These are phyloP conservation scores for Aurelia aurita complex sp. Pacific DNA, from an alignment of 30 jellyfish, hydroid and myxozoan species.

Conservation along the genomic window DNA sequence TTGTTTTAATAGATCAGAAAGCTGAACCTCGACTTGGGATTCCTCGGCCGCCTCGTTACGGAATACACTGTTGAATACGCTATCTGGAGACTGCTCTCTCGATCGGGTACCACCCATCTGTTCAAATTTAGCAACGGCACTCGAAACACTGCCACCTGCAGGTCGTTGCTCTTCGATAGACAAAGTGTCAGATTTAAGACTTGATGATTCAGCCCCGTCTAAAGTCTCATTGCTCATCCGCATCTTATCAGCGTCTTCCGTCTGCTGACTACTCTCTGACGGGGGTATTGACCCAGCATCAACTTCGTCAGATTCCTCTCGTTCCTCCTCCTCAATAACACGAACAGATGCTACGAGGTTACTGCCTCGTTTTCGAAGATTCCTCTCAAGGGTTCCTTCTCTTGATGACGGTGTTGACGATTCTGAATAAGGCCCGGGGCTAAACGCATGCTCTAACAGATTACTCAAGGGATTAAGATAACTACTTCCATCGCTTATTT, in stretches of 20 bases:
- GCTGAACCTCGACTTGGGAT: constrained; percentile 26
- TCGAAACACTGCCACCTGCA: constrained; percentile 48
- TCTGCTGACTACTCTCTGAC: constrained; percentile 3
- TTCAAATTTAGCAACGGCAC: constrained; percentile 39
- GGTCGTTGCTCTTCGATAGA: background rate
- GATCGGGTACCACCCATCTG: background rate
- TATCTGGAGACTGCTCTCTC: background rate
- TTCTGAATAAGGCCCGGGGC: constrained; percentile 44
- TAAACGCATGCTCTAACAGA: constrained; percentile 29
- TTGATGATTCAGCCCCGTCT: constrained; percentile 3
- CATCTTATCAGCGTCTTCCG: background rate
- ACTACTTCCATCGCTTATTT: constrained; percentile 36
- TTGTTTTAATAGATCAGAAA: constrained; percentile 54
- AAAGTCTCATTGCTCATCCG: background rate
- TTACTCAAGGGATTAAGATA: constrained; percentile 31
- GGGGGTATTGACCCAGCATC: constrained; percentile 11
- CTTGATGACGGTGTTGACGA: constrained; percentile 59
- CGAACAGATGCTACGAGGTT: constrained; percentile 11
- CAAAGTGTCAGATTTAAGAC: background rate
- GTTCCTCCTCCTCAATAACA: constrained; percentile 56
- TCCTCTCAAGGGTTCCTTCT: constrained; percentile 51
- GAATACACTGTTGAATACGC: constrained; percentile 28
- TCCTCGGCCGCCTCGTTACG: constrained; percentile 28
- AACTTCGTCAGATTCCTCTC: constrained; percentile 10
- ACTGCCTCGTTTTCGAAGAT: constrained; percentile 1